A percentile compares a stretch with the other conserved stretches of the same genome.
phyloP scores from a whole-genome alignment of 2,888 invertebrate species.

The Blastobasis lacticolella region DNA sequence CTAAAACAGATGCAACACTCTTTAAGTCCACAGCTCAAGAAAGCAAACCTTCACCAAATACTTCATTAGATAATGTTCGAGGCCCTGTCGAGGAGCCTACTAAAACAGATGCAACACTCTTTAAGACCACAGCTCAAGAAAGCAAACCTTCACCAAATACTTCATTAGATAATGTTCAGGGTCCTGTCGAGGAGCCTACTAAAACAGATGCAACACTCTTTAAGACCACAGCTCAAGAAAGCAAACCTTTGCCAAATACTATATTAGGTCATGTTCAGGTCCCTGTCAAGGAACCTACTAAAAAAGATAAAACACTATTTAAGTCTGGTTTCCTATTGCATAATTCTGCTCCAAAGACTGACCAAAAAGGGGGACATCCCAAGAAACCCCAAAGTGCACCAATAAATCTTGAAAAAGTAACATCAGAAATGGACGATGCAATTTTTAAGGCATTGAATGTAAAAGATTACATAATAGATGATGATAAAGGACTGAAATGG shows the following conservation, averaged over 20 bases:
- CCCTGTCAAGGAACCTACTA: not conserved
- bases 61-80: not conserved
- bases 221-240: not conserved
- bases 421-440: slow-evolving; percentile 10
- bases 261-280: not conserved
- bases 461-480: slow-evolving; percentile 16
- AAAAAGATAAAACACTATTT: not conserved
- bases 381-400: not conserved
- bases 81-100: not conserved
- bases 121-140: not conserved
- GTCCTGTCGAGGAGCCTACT: not conserved
- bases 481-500: slow-evolving; percentile 13
- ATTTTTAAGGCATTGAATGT: slow-evolving; percentile 17
- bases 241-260: not conserved
- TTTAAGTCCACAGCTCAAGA: not conserved
- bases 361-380: not conserved
- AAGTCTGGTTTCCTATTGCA: too few species aligned
- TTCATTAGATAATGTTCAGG: not conserved
- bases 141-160: not conserved
- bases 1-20: not conserved
- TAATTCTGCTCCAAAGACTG: not conserved
- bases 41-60: not conserved
- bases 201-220: not conserved
- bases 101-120: not conserved
- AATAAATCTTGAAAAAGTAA: not conserved